phyloP scores from a whole-genome alignment of 2,797 vertebrate genomes.

The Decapterus maruadsi region DNA sequence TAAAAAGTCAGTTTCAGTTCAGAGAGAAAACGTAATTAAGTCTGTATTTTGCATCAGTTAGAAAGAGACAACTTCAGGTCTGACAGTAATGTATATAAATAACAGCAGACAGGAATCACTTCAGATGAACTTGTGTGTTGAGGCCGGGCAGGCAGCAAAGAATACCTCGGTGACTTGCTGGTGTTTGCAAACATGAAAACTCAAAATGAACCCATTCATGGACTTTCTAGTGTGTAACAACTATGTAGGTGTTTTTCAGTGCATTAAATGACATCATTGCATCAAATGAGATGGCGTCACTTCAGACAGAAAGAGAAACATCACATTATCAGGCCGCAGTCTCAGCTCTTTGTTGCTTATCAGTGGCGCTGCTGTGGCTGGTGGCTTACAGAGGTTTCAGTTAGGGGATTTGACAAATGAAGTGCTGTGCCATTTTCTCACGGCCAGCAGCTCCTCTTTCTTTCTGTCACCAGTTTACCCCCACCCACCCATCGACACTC shows the following conservation, averaged over 20 bases:
- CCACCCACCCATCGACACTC: slow-evolving; percentile 62
- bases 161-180: neutral
- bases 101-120: neutral
- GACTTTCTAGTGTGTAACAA: slow-evolving; percentile 2
- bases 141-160: neutral
- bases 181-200: neutral
- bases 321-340: neutral
- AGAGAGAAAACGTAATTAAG: neutral
- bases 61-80: neutral
- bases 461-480: slow-evolving; percentile 42
- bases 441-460: slow-evolving; percentile 58
- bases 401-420: slow-evolving; percentile 33
- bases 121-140: neutral
- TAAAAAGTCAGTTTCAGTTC: neutral
- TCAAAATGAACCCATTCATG: too few relatives aligned
- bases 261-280: slow-evolving; percentile 4
- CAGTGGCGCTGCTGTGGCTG: slow-evolving; percentile 41
- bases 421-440: slow-evolving; percentile 77
- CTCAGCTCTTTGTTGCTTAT: slow-evolving; percentile 38
- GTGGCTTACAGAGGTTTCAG: slow-evolving; percentile 59
- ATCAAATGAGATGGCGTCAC: neutral
- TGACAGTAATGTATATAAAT: neutral
- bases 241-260: neutral
- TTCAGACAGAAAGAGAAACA: slow-evolving; percentile 6
- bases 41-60: neutral